Evolutionary conservation across 2,113 vertebrate genomes (phyloP), one percentile per base, ranked within the genome.

Genomic region (Rhinichthys klamathensis): DNA sequence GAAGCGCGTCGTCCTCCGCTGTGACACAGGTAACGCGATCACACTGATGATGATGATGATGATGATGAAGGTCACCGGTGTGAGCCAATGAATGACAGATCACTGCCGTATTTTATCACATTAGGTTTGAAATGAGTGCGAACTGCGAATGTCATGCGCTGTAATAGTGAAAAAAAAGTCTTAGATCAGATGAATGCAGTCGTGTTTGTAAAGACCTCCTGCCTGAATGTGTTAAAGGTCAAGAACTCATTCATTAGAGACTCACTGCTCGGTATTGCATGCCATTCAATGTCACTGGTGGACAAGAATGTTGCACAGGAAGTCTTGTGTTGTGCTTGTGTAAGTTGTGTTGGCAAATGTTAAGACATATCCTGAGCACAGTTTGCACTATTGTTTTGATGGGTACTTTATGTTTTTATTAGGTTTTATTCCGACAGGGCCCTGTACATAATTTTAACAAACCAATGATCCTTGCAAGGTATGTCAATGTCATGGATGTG

Each of bases 21-120:
- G 44, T 21, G 30, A 25, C 46, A 41, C 80, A 82, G 80, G 65
- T 72, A 82, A 2, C 10, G 35, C 8, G 61, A 38, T 3, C 49
- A 3, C 75, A 35, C 32, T 21, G 11, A 27, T 32, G 75, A 9
- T 2, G 10, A 16, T 2, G 25, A 76, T 35, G 9, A n/a, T n/a
- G n/a, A n/a, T n/a, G n/a, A 32, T 51, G 79, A 81, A 81, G 79
- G 61, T 81, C 79, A 81, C 61, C 41, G n/a, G 61, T 13, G 18
- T 2, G 60, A 61, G 56, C 44, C 21, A 51, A 51, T 81, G 60
- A 81, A 21, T 81, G 60, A 81, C 41, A 49, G n/a, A 65, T 30
- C 8, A 30, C 7, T 27, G 60, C 6, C 2, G 5, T 6, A 41
- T 6, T 1, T 3, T 8, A 1, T 3, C n/a, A 9, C 18, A 9